Percentiles rank a stretch among this genome's conserved stretches.
These are phyloP conservation scores for Chionis minor DNA, from an alignment of 2,113 vertebrate genomes.

Conservation along the genomic window DNA sequence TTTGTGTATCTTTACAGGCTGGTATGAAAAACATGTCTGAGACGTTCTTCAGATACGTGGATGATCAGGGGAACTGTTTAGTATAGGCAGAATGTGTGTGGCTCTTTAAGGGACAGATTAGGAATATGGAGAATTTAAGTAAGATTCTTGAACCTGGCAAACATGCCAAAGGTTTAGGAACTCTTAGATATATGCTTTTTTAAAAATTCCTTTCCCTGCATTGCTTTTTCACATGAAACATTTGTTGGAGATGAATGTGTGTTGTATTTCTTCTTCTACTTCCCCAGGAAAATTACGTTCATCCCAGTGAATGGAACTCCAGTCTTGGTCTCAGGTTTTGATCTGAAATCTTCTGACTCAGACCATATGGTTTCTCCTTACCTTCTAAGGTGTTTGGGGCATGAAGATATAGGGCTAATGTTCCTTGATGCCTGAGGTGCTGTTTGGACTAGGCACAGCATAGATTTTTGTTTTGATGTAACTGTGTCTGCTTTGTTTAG, in stretches of 20 bases:
- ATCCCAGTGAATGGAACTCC: neutral
- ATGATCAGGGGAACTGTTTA: neutral
- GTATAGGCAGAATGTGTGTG: neutral
- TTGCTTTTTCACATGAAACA: neutral
- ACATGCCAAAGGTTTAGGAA: neutral
- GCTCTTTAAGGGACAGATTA: neutral
- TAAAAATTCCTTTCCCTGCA: neutral
- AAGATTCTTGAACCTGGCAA: neutral
- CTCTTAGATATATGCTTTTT: neutral
- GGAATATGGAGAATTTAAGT: neutral
- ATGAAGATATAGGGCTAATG: neutral
- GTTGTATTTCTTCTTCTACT: neutral
- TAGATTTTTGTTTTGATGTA: neutral
- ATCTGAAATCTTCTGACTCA: neutral
- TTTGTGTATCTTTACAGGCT: neutral
- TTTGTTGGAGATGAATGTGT: neutral
- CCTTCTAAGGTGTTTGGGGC: neutral
- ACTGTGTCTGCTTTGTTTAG: conserved; percentile 72
- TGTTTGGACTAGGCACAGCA: neutral
- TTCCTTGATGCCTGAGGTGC: neutral
- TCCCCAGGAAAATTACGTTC: neutral
- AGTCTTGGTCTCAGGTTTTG: neutral
- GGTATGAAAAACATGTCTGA: neutral
- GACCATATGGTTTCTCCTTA: neutral
- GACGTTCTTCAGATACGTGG: neutral